Evolutionary conservation across 2,888 invertebrate species (phyloP).

Genomic region (Caenorhabditis doughertyi): DNA sequence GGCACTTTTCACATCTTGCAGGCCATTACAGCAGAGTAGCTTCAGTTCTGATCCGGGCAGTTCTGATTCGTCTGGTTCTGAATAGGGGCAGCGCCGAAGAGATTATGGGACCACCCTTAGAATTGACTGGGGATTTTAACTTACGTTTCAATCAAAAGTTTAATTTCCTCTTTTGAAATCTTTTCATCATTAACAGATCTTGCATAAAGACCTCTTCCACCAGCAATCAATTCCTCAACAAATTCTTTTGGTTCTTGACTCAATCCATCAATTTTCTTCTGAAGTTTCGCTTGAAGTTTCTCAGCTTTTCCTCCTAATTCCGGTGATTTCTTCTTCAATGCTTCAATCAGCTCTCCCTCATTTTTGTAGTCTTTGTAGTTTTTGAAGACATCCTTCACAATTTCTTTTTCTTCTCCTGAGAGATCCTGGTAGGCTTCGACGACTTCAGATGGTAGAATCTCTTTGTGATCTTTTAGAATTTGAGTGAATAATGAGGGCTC

Average conservation of each 20-base stretch:
- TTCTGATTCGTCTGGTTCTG: no score
- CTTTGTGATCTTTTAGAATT: constrained; percentile 52
- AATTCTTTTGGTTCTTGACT: constrained; percentile 55
- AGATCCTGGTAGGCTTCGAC: constrained; percentile 48
- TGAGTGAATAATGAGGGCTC: constrained; percentile 31
- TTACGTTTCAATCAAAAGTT: constrained; percentile 46
- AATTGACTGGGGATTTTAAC: background rate
- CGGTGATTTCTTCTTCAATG: constrained; percentile 58
- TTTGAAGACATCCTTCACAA: constrained; percentile 51
- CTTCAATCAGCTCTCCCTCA: constrained; percentile 49
- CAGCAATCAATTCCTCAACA: constrained; percentile 36
- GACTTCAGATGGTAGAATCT: constrained; percentile 60
- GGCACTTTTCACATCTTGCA: no score
- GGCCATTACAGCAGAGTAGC: no score
- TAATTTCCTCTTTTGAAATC: constrained; percentile 24
- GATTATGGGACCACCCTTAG: no score
- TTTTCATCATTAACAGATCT: constrained; percentile 49
- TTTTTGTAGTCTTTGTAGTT: constrained; percentile 57
- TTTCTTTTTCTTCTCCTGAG: constrained; percentile 48
- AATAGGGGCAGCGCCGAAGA: no score
- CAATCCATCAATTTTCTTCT: constrained; percentile 54
- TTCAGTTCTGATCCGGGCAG: no score
- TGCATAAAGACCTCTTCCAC: constrained; percentile 49
- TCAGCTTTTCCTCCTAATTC: constrained; percentile 63
- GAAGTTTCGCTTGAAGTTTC: constrained; percentile 48